phyloP scores from a whole-genome alignment of 2,888 invertebrate genomes.

The Troides helena region DNA sequence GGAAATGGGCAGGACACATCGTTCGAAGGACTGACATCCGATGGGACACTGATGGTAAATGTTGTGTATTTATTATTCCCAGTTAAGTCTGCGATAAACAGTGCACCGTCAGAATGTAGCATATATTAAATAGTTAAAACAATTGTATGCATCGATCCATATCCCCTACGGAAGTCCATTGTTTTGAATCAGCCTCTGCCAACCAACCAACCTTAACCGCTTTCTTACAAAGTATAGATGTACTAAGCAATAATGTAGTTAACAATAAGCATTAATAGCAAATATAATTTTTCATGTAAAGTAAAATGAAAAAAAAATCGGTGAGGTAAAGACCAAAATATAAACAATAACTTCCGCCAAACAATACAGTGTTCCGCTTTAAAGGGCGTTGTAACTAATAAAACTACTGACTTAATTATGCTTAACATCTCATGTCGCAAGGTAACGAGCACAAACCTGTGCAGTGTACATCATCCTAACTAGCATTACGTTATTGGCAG shows the following conservation, averaged over 20 bases:
- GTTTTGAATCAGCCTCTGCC: constrained; percentile 50
- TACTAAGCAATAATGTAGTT: not conserved
- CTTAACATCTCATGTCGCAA: not conserved
- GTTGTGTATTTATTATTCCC: not conserved
- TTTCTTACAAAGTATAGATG: not conserved
- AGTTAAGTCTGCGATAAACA: not conserved
- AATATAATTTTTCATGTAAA: no score
- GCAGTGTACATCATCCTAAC: no score
- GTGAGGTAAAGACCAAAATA: no score
- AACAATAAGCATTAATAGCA: no score
- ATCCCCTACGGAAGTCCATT: constrained; percentile 51
- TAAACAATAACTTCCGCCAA: no score
- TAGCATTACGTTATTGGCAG: no score
- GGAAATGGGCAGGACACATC: no score
- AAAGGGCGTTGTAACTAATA: no score
- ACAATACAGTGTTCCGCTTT: no score
- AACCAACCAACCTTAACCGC: constrained; percentile 56
- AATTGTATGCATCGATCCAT: constrained; percentile 41
- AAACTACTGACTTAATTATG: no score
- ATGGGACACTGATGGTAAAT: not conserved
- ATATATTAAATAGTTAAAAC: not conserved
- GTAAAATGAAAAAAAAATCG: no score
- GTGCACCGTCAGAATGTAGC: not conserved
- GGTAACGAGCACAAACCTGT: not conserved
- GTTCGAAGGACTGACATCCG: no score